Evolutionary conservation across 2,113 vertebrate genomes (phyloP).

Genomic region (Brachyhypopomus occidentalis): DNA sequence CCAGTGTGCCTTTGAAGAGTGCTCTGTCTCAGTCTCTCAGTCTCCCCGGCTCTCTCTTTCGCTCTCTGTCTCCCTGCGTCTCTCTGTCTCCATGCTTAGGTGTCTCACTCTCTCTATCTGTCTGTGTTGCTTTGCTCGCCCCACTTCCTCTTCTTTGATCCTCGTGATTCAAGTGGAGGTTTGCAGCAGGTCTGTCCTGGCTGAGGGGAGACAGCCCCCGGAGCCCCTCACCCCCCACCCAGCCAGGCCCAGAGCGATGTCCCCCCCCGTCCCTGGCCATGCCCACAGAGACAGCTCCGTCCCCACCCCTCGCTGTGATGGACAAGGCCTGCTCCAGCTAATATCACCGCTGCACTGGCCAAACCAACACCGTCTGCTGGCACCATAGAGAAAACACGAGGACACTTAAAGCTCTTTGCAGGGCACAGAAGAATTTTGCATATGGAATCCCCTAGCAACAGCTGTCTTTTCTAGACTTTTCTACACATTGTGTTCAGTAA

Average conservation of each 20-base stretch:
- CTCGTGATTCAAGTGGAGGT: conserved; percentile 65
- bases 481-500: too few species aligned
- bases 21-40: neutral
- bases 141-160: conserved; percentile 68
- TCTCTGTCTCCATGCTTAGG: neutral
- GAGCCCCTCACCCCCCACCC: too few species aligned
- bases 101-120: conserved; percentile 6
- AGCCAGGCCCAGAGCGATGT: too few species aligned
- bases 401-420: neutral
- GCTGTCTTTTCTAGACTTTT: neutral
- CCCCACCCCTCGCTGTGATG: too few species aligned
- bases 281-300: too few species aligned
- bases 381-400: conserved; percentile 1
- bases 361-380: neutral
- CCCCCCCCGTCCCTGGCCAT: too few species aligned
- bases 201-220: too few species aligned
- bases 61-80: conserved; percentile 2
- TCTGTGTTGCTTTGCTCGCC: conserved; percentile 20
- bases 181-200: neutral
- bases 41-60: conserved; percentile 6
- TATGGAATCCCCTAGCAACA: neutral
- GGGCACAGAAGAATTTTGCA: neutral
- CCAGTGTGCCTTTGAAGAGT: conserved; percentile 40
- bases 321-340: neutral
- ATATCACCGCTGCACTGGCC: neutral